Evolutionary conservation across 1,140 invertebrate genomes (phyloP), one percentile per base, ranked within the genome.

Genomic region (Papilio dardanus): DNA sequence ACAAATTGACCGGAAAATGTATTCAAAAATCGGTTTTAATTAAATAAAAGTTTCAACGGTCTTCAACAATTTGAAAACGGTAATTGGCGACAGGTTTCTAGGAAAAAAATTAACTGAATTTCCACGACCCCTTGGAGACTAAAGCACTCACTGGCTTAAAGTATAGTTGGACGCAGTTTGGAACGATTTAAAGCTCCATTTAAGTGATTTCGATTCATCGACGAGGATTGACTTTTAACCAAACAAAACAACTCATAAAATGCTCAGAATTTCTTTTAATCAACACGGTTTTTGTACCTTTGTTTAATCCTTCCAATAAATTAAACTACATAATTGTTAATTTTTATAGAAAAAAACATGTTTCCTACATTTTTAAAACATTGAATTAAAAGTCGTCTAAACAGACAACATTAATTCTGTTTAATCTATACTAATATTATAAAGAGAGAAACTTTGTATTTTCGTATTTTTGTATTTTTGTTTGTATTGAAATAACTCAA

Each of bases 71-170:
- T 74, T 42, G 35, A 75, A 79, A 77, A 40, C 37, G 58, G 33
- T 78, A 82, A 82, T 82, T 82, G 79, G 81, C 74, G 79, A 79
- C 78, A 75, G 67, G 69, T 78, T 78, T 80, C 66, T 46, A 46
- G 42, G 40, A 71, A 78, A 77, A 81, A 71, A 73, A 24, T n/a
- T 30, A 28, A 73, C 30, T 33, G 71, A 35, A 58, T 58, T 73
- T 73, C n/a, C 46, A 58, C 71, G 46, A 33, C 71, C 71, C 67
- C 71, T 73, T 54, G 46, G 71, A 19, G 71, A 73, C 46, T 73
- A 58, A 73, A 73, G 42, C 46, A 54, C 71, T 73, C 28, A n/a
- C n/a, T 73, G 46, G 71, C 0, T 33, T 73, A 33, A 73, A 33
- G 54, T 46, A 21, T 54, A 73, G 42, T 73, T 73, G 42, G 71